Evolutionary conservation across 1,140 invertebrate species (phyloP), one percentile per base, ranked within the genome.

Genomic region (Matsumurasca onukii): DNA sequence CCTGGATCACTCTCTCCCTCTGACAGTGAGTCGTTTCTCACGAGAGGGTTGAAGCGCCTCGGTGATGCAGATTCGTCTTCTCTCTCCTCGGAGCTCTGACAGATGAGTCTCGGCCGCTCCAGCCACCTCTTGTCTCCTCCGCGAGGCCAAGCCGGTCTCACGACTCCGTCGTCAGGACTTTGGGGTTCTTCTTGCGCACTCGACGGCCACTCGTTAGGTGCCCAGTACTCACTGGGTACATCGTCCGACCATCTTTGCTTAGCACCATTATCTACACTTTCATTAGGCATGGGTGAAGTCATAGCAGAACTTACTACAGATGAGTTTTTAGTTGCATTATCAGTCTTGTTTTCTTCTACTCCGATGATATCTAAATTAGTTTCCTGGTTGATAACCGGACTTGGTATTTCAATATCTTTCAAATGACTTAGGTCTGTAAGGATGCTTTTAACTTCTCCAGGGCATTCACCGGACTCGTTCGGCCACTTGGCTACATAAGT

Each of bases 81-180:
- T 75, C 84, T 83, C 73, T 91, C 89, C 72, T 90, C 88, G 31
- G 88, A 89, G 73, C 87, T 89, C 75, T 90, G 89, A 64, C 85
- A 86, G 2, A 85, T 84, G 57, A 90, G 82, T 75, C 81, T 80
- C 27, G 83, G 82, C 12, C 85, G 73, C 59, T 52, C 68, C 30
- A 63, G 63, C 69, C 69, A 71, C 27, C 66, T 12, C 3, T 57
- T 51, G 20, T 62, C 62, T 3, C 64, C 25, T 55, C 31, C 49
- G 12, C 49, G 59, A 3, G 71, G 49, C 30, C 69, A 69, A 1
- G 34, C 17, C 9, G 67, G 66, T 55, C 57, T n/a, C 9, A 24
- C 25, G n/a, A 29, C 45, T 2, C 15, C 17, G 69, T 78, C 69
- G 69, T 80, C 81, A 3, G 84, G 83, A 76, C 82, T 85, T 22